Base-by-base conservation (phyloP, 2,888 invertebrate species). In the Malachius bipustulatus region DNA sequence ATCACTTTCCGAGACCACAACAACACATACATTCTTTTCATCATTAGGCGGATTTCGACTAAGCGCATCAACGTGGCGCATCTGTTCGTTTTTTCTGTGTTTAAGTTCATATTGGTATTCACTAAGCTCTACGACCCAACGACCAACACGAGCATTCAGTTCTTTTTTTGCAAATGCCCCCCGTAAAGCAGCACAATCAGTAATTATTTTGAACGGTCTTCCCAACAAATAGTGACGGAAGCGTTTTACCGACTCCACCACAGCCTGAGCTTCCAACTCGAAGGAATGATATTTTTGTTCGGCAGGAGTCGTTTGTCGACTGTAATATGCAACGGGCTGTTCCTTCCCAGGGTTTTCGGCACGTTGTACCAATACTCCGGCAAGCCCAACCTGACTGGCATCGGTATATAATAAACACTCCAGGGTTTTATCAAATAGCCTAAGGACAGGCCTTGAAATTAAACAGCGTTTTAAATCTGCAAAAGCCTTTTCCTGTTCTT, bases 231-330 rank as follows among this genome's bases (percentile, higher is more conserved):
- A 36, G 29, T 32, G 11, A 8, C 30, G 4, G 15, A 32, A 36
- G 13, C 39, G 27, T 9, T 36, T 12, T 3, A 36, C 4, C 9
- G 35, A 14, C 4, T 28, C 13, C 3, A 39, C 39, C n/a, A 39
- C 28, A 2, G 38, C 33, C 6, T 33, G 15, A 4, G 33, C 13
- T 35, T 44, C 41, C 11, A 41, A 31, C 16, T 44, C 43, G 19
- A 43, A 45, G 9, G 45, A 45, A 37, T 41, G 38, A 33, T 36
- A 42, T 9, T 34, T 36, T 34, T 45, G 24, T 29, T 43, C 39
- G 2, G 14, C 16, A n/a, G 10, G 6, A 9, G 19, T 36, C 8
- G 43, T 45, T 13, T 40, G 35, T 12, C 26, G 10, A 19, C 40
- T 42, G 32, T 16, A 45, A 37, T 34, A 41, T 2, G 32, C 37